Base-by-base conservation (phyloP, 2,797 vertebrate genomes). In the Semaprochilodus insignis region DNA sequence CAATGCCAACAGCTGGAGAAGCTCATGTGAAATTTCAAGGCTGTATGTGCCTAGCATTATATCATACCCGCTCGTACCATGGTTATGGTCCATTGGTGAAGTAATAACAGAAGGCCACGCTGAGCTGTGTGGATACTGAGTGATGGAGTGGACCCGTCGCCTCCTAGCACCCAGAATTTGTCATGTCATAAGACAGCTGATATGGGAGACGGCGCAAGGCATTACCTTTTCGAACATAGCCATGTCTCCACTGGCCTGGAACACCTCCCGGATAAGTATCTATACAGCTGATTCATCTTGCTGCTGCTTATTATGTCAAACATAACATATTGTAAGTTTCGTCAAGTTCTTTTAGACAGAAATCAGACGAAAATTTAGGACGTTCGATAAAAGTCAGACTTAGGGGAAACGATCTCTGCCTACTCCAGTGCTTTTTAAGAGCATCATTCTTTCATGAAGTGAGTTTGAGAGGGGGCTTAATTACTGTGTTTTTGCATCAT, bases 391-490 rank as follows among this genome's bases (percentile, higher is more conserved):
- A 2, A 17, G 23, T 52, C 70, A 25, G n/a, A 73, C 25, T 21
- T 6, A 23, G 2, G 19, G n/a, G 27, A 23, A 60, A 40, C 3
- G 19, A 6, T 54, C 51, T 54, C 23, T 6, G 31, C 27, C 55
- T 60, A 11, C 0, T 60, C 31, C 54, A 75, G 13, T 23, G 70
- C 48, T 27, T 57, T 71, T 71, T 25, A 62, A 60, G 23, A 48
- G 19, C 76, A 51, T 69, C 34, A 55, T 70, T 77, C 7, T 80
- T 81, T 81, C 63, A 77, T 79, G 78, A 85, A 74, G 79, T 75
- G 60, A 11, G 77, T 57, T 85, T 16, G 72, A 62, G 78, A 65
- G 83, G 88, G 65, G 79, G 83, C 89, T 74, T 87, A 76, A 75
- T 55, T 77, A n/a, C 25, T 36, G 52, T 55, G 81, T 57, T 54